Evolutionary conservation across 2,888 invertebrate species (phyloP), one percentile per base, ranked within the genome.

Genomic region (Physocephala rufipes): DNA sequence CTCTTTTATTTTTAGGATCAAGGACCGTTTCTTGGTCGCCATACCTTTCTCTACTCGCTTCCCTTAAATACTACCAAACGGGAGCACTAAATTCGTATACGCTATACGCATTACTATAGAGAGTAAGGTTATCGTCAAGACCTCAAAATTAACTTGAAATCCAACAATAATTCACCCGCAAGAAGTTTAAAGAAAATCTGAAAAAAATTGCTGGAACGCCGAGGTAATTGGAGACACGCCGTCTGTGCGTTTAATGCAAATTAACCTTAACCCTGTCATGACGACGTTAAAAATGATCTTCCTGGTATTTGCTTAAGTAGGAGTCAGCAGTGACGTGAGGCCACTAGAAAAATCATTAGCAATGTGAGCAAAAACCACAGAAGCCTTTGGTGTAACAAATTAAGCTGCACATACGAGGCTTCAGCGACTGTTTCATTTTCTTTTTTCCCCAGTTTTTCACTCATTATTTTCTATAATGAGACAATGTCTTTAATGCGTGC

Each of bases 251-350:
- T 66, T 51, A 53, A 51, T 21, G 66, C 51, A 51, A 66, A 66
- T 66, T 66, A 66, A 66, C 66, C 66, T 66, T 66, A 66, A 66
- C 66, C 66, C 66, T 66, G 65, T 51, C 28, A 28, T 13, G 53
- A 5, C 26, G 13, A 58, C 13, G 58, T 26, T 26, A 24, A n/a
- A n/a, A 49, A 49, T 49, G 28, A 15, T 26, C 58, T 2, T 24
- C 36, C 36, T 9, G 36, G 36, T 28, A 58, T 28, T 58, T 24
- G 58, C 55, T n/a, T 7, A 13, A 19, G 19, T 24, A 58, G 15
- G 26, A 28, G 24, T 36, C 58, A 28, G 24, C 26, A 28, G 4
- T 28, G 24, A 15, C 26, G 4, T 9, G 28, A 12, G 15, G 16
- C 15, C 58, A 58, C 4, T 13, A 24, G 15, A 26, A 58, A 26